These are phyloP conservation scores for Augochlorella aurata DNA, from an alignment of 2,888 invertebrate species.

Conservation along the genomic window DNA sequence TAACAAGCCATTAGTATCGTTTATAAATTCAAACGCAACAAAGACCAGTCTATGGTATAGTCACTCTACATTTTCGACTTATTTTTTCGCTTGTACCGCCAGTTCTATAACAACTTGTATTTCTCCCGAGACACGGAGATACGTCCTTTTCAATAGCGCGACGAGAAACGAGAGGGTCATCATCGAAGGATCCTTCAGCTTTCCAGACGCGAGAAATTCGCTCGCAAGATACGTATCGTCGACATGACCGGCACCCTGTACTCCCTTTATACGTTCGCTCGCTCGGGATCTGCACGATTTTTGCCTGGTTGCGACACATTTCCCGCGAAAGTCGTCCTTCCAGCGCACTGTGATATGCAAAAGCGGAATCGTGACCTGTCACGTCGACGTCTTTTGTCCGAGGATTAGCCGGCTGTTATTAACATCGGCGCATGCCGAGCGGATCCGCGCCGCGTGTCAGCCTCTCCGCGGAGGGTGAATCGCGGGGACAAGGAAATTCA, in stretches of 20 bases:
- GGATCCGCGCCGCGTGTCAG: not conserved
- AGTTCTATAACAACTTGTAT: not conserved
- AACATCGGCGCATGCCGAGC: not conserved
- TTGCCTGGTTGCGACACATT: conserved; percentile 42
- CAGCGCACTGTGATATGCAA: conserved; percentile 43
- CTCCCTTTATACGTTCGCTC: conserved; percentile 24
- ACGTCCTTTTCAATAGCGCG: conserved; percentile 33
- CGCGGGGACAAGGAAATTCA: not conserved
- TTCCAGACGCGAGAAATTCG: conserved; percentile 44
- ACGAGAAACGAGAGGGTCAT: not conserved
- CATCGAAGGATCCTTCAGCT: not conserved
- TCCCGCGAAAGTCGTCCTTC: conserved; percentile 53
- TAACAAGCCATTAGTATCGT: too few species aligned
- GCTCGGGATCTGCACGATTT: conserved; percentile 45
- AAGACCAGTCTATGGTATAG: too few species aligned
- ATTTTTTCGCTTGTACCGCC: too few species aligned
- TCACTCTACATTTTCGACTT: too few species aligned
- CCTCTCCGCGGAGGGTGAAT: not conserved
- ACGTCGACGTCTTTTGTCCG: conserved; percentile 14
- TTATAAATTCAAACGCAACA: too few species aligned
- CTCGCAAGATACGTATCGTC: conserved; percentile 28
- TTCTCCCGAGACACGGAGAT: conserved; percentile 19
- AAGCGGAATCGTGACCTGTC: conserved; percentile 43
- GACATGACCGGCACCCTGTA: conserved; percentile 22
- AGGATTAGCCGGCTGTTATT: not conserved